Conservation (phyloP, 2,113 vertebrate genomes). For the Ciconia maguari region DNA sequence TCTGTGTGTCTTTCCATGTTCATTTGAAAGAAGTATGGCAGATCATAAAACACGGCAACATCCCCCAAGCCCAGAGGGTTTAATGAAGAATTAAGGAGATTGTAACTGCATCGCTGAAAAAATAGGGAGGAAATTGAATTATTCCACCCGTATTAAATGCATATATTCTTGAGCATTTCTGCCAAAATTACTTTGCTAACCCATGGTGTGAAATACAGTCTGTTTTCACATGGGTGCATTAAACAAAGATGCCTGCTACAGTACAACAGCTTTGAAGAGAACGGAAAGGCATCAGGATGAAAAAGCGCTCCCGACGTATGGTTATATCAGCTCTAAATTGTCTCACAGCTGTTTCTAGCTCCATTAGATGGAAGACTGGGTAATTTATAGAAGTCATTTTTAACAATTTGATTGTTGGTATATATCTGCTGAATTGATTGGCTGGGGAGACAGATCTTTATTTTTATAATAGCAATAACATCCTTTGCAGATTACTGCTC, state of each 20-base stretch:
- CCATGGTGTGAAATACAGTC: conserved; percentile 59
- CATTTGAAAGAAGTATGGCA: conserved; percentile 43
- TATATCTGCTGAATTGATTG: conserved; percentile 81
- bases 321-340: conserved; percentile 73
- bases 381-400: conserved; percentile 80
- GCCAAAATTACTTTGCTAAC: conserved; percentile 61
- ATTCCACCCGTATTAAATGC: conserved; percentile 71
- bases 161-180: conserved; percentile 66
- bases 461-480: conserved; percentile 80
- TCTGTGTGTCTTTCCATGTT: conserved; percentile 56
- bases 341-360: conserved; percentile 74
- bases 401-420: conserved; percentile 80
- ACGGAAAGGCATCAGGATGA: conserved; percentile 56
- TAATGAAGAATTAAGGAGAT: conserved; percentile 73
- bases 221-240: conserved; percentile 70
- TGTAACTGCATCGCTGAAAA: conserved; percentile 64
- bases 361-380: conserved; percentile 70
- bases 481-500: conserved; percentile 74
- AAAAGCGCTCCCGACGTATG: conserved; percentile 52
- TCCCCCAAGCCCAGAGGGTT: conserved; percentile 66
- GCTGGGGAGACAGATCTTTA: conserved; percentile 76
- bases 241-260: conserved; percentile 56
- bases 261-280: conserved; percentile 43
- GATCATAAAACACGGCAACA: conserved; percentile 36
- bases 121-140: conserved; percentile 73